Evolutionary conservation across 2,888 invertebrate genomes (phyloP), one percentile per base, ranked within the genome.

Genomic region (Argynnis bischoffii): DNA sequence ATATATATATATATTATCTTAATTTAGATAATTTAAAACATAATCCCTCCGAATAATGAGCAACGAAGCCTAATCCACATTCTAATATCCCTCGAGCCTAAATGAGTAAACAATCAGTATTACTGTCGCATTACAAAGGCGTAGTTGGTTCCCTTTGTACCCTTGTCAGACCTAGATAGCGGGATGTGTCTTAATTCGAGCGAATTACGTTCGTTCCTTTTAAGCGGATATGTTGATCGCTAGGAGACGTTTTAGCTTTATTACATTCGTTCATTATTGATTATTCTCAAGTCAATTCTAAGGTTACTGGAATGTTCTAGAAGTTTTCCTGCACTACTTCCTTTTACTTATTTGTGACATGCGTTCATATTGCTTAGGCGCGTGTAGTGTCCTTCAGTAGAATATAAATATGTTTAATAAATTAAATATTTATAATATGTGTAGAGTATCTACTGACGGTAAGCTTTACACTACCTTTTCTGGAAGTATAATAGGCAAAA

Each of bases 141-240:
- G 61, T 55, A 51, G 50, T 66, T 55, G 66, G 61, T 66, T 54
- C 63, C 47, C 63, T 53, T 55, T 59, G 54, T 60, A 66, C 66
- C 66, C 66, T 66, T 31, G 66, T 66, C 66, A 66, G 66, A 35
- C 65, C 64, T 57, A 70, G 68, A 70, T 70, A 67, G 59, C 31
- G 48, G 64, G 48, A 64, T 66, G 66, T 66, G 70, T 59, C 69
- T 70, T 65, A 70, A 70, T 70, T 72, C 69, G 55, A 67, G 64
- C 70, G 69, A 68, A 72, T 69, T 72, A 69, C 70, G 55, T 48
- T 53, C 64, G 51, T 59, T 57, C 55, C 41, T 48, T 57, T 35
- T 64, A 53, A 65, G 64, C 64, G 48, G 35, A 61, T 64, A 47
- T 63, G 59, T 66, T 61, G 60, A 67, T 64, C 41, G 61, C 57